These are phyloP conservation scores for Tyrophagus putrescentiae DNA, from an alignment of 1,140 invertebrate species.

Conservation along the genomic window DNA sequence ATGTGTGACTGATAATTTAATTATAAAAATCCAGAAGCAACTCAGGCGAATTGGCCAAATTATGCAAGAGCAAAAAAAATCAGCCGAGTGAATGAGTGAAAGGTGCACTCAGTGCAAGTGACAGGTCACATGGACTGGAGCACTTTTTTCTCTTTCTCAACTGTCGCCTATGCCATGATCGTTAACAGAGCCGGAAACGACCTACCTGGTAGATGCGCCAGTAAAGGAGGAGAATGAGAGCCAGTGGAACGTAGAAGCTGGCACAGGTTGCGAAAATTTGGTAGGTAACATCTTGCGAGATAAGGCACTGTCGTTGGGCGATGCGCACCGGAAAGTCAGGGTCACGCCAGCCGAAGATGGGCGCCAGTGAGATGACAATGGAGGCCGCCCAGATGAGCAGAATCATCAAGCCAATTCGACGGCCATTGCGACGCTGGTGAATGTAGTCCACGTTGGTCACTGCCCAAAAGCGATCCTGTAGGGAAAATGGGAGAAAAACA, in stretches of 20 bases:
- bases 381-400: slow-evolving; percentile 68
- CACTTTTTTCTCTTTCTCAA: no score
- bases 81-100: no score
- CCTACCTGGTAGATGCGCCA: slow-evolving; percentile 74
- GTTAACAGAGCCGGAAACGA: no score
- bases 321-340: slow-evolving; percentile 40
- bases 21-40: no score
- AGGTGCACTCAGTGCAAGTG: no score
- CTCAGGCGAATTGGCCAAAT: no score
- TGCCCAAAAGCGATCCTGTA: slow-evolving; percentile 77
- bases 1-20: no score
- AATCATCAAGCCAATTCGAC: slow-evolving; percentile 75
- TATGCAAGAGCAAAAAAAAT: no score
- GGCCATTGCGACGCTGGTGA: slow-evolving; percentile 49
- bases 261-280: slow-evolving; percentile 59
- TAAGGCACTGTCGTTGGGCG: slow-evolving; percentile 51
- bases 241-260: slow-evolving; percentile 90
- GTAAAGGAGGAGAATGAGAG: slow-evolving; percentile 79
- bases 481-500: background rate
- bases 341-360: slow-evolving; percentile 49
- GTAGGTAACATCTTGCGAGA: slow-evolving; percentile 73
- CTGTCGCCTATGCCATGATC: no score
- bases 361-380: slow-evolving; percentile 71
- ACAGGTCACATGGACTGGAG: no score
- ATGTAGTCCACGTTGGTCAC: slow-evolving; percentile 90